Conservation (phyloP, 2,888 invertebrate species). For the Mellilla xanthometata region DNA sequence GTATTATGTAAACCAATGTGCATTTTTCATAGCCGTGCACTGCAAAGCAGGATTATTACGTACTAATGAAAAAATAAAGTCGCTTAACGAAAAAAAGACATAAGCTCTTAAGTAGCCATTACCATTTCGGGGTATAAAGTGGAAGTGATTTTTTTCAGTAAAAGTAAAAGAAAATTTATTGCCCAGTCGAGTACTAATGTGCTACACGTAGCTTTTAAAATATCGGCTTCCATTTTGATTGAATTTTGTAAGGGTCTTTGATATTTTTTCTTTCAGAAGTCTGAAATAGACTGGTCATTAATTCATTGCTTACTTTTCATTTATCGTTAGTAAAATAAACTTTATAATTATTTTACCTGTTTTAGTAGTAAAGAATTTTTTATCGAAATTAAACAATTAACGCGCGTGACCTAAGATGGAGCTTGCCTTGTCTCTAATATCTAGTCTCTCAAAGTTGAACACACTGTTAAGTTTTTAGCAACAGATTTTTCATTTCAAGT, state of each 20-base stretch:
- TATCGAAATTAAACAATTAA: too few species aligned
- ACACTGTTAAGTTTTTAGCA: too few species aligned
- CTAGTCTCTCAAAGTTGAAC: too few species aligned
- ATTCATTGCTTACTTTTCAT: too few species aligned
- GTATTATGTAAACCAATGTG: too few species aligned
- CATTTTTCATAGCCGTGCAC: neutral
- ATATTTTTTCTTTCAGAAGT: conserved; percentile 9
- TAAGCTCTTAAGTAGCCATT: conserved; percentile 49
- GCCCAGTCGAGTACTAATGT: conserved; percentile 56
- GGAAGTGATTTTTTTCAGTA: conserved; percentile 48
- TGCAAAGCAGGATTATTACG: conserved; percentile 49
- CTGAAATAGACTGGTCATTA: too few species aligned
- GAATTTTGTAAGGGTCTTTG: conserved; percentile 31
- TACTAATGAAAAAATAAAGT: conserved; percentile 26
- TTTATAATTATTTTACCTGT: too few species aligned
- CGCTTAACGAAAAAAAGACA: conserved; percentile 61
- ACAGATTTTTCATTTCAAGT: too few species aligned
- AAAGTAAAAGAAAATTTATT: conserved; percentile 50
- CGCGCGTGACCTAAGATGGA: too few species aligned
- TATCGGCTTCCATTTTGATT: conserved; percentile 42
- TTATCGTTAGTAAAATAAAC: too few species aligned
- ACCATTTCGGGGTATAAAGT: conserved; percentile 69
- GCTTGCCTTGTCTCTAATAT: too few species aligned
- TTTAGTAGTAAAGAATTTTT: too few species aligned
- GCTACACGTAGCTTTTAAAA: conserved; percentile 54